phyloP scores from a whole-genome alignment of 2,113 vertebrate species.

The Chunga burmeisteri region DNA sequence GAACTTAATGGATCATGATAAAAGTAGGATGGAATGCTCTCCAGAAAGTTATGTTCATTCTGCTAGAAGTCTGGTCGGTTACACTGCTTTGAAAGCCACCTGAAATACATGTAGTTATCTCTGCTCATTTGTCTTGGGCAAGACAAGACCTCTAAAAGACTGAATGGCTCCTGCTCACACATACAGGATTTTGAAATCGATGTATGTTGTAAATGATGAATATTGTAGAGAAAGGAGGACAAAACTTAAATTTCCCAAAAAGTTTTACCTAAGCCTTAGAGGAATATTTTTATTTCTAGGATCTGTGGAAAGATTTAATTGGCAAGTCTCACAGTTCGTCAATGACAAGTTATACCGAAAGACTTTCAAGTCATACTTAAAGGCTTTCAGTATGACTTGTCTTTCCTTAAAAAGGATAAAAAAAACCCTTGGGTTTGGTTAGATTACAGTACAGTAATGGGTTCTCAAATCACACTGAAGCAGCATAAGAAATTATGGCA shows the following conservation, averaged over 20 bases:
- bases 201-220: neutral
- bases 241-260: neutral
- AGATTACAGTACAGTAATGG: neutral
- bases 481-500: neutral
- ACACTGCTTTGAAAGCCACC: neutral
- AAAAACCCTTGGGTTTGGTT: neutral
- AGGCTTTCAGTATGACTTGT: neutral
- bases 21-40: neutral
- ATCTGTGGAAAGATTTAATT: neutral
- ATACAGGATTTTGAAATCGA: neutral
- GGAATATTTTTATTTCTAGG: neutral
- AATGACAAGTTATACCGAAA: neutral
- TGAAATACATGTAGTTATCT: neutral
- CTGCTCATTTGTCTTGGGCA: neutral
- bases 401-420: neutral
- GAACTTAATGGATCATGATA: neutral
- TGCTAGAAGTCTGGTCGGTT: neutral
- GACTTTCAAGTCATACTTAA: neutral
- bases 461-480: neutral
- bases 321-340: neutral
- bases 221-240: neutral
- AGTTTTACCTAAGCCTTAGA: neutral
- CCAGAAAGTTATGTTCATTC: neutral
- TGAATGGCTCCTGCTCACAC: neutral
- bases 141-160: neutral